A percentile compares a stretch with the other conserved stretches of the same genome.
These are phyloP conservation scores for Ceryle rudis DNA, from an alignment of 2,797 vertebrate species.

Conservation along the genomic window DNA sequence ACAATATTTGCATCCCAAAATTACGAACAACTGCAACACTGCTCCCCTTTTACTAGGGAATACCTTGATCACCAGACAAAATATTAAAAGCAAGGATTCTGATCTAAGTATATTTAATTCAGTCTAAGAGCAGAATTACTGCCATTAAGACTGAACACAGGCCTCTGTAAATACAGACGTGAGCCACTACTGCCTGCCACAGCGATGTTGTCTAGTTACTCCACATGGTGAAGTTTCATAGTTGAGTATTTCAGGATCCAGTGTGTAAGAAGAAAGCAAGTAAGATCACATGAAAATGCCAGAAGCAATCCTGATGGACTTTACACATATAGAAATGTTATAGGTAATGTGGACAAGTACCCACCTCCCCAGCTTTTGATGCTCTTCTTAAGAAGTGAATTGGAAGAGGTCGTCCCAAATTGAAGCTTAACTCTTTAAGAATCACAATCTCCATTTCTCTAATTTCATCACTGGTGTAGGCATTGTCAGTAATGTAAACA, in stretches of 20 bases:
- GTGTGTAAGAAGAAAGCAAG: neutral
- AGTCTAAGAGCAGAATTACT: neutral
- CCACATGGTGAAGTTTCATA: neutral
- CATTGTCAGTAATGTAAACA: constrained; percentile 92
- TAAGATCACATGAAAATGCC: neutral
- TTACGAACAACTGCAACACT: neutral
- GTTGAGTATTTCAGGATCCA: neutral
- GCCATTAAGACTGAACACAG: neutral
- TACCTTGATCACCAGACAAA: neutral
- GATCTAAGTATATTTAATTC: neutral
- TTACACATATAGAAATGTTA: neutral
- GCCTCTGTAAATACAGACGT: accelerated
- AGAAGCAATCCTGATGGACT: neutral
- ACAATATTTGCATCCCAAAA: neutral
- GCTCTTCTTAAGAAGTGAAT: constrained; percentile 93
- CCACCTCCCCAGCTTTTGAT: constrained; percentile 91
- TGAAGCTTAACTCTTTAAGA: constrained; percentile 86
- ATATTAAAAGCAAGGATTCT: neutral
- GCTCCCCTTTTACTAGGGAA: neutral
- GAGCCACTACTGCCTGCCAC: neutral
- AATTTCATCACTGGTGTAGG: constrained; percentile 87
- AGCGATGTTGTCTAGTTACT: accelerated
- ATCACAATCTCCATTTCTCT: constrained; percentile 90
- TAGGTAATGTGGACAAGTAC: neutral
- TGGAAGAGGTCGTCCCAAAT: constrained; percentile 91